Conservation (phyloP, 2,113 vertebrate genomes). For the Loxodonta africana region DNA sequence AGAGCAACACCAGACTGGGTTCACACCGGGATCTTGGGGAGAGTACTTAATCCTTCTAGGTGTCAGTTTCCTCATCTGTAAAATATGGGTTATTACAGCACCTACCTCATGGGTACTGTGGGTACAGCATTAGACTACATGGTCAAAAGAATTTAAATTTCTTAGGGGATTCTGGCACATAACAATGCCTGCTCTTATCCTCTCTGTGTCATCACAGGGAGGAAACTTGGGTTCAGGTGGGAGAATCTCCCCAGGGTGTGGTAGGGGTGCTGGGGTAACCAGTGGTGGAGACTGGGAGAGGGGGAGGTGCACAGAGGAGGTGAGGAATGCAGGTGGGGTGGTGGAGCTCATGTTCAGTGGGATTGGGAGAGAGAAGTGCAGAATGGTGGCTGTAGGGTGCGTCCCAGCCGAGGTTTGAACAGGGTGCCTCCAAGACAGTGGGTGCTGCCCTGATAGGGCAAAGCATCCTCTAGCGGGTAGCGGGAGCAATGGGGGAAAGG, state of each 20-base stretch:
- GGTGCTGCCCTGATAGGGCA: background rate
- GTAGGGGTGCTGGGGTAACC: background rate
- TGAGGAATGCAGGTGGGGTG: accelerated
- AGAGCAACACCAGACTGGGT: background rate
- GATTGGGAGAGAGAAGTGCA: background rate
- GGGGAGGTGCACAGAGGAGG: accelerated
- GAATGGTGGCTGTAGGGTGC: background rate
- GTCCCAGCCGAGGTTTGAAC: background rate
- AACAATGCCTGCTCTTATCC: background rate
- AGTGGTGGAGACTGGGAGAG: background rate
- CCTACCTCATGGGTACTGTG: background rate
- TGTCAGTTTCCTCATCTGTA: background rate
- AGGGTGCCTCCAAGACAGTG: background rate
- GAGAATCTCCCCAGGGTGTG: background rate
- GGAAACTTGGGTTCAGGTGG: accelerated
- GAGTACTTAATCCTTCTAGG: background rate
- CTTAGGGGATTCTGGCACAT: background rate
- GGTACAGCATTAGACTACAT: background rate
- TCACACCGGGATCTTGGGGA: background rate
- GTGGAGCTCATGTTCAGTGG: accelerated
- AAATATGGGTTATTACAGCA: background rate
- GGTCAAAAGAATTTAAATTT: background rate
- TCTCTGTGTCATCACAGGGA: background rate
- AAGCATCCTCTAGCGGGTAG: background rate
- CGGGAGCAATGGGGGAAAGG: background rate